These are phyloP conservation scores for human DNA, from an alignment of 2,113 vertebrate genomes.

Conservation along the genomic window DNA sequence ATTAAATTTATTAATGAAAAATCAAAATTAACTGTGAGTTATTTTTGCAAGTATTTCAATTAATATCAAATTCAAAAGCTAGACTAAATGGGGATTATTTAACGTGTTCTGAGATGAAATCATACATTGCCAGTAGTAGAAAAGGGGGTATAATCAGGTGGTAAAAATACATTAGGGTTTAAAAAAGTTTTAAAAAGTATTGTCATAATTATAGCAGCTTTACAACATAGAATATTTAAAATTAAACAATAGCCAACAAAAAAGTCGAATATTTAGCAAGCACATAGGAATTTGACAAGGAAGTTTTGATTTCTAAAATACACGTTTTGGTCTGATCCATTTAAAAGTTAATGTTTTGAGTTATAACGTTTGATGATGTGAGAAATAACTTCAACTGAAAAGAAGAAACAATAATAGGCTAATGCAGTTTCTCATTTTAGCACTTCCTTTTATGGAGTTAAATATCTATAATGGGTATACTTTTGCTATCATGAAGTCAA, in stretches of 20 bases:
- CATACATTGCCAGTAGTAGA: background rate
- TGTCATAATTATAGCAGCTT: background rate
- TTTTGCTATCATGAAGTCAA: background rate
- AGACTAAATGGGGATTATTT: background rate
- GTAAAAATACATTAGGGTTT: background rate
- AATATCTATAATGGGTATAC: background rate
- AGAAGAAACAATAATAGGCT: background rate
- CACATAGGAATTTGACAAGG: background rate
- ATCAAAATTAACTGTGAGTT: background rate
- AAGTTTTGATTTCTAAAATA: constrained; percentile 25
- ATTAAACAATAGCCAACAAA: background rate
- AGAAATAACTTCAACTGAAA: background rate
- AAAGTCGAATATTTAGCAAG: background rate
- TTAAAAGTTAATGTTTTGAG: constrained; percentile 35
- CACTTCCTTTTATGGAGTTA: background rate
- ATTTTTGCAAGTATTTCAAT: background rate
- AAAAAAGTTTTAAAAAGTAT: background rate
- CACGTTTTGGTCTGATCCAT: constrained; percentile 2
- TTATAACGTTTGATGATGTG: background rate
- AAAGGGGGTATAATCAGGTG: background rate
- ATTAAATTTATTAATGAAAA: background rate
- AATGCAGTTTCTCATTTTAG: background rate
- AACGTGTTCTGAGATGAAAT: background rate
- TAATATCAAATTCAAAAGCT: constrained; percentile 38
- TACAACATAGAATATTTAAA: background rate